Evolutionary conservation across 2,797 vertebrate genomes (phyloP).

Genomic region (Diplodus sargus): DNA sequence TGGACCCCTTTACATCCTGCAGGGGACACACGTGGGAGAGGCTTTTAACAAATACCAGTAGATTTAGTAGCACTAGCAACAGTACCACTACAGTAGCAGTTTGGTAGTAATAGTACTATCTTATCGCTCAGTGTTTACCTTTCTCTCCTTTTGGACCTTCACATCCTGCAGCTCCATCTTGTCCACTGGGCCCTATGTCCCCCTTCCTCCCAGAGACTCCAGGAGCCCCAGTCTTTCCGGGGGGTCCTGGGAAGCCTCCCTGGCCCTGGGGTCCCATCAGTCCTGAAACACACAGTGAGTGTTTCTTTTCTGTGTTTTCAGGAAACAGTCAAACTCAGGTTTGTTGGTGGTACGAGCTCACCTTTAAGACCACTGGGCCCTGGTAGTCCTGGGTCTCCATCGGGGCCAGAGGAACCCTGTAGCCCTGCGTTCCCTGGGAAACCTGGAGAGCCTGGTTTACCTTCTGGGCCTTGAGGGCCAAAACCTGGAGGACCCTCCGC

Average conservation of each 20-base stretch:
- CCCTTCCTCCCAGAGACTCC: constrained; percentile 64
- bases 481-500: constrained; percentile 49
- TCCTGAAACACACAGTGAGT: constrained; percentile 55
- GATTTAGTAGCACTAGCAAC: not conserved
- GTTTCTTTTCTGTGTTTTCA: not conserved
- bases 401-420: constrained; percentile 62
- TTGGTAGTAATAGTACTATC: not conserved
- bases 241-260: constrained; percentile 45
- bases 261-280: constrained; percentile 58
- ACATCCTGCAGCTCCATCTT: constrained; percentile 65
- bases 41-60: not conserved
- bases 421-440: constrained; percentile 64
- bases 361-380: constrained; percentile 70
- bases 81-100: too few species aligned
- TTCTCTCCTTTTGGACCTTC: constrained; percentile 77
- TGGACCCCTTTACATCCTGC: constrained; percentile 67
- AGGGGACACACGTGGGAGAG: constrained; percentile 2
- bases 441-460: constrained; percentile 74
- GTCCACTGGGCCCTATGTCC: constrained; percentile 61
- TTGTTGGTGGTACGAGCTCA: constrained; percentile 31
- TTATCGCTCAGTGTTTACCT: constrained; percentile 64
- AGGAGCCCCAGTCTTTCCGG: constrained; percentile 49
- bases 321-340: not conserved
- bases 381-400: constrained; percentile 57
- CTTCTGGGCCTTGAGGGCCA: constrained; percentile 68